Conservation (phyloP, 2,888 invertebrate genomes). For the Hypselothyrea guttata region DNA sequence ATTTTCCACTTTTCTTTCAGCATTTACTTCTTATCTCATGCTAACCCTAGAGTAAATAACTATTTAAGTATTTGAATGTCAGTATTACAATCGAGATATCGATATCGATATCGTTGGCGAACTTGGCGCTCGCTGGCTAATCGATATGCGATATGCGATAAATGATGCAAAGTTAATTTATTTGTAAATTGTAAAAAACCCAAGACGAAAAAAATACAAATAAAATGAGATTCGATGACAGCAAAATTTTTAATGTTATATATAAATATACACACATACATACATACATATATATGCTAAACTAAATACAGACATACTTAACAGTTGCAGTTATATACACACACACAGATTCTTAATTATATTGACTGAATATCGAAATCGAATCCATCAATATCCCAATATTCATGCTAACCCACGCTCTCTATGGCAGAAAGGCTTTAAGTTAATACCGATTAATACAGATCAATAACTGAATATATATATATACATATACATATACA, state of each 20-base stretch:
- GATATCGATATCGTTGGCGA: conserved; percentile 6
- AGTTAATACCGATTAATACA: conserved; percentile 22
- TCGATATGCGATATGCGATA: conserved; percentile 44
- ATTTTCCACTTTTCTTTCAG: conserved; percentile 65
- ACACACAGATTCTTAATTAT: conserved; percentile 21
- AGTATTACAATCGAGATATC: conserved; percentile 51
- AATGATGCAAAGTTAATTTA: conserved; percentile 45
- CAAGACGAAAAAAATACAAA: conserved; percentile 12
- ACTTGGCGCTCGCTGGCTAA: conserved; percentile 28
- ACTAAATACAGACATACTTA: neutral
- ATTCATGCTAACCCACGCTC: conserved; percentile 6
- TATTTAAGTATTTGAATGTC: conserved; percentile 62
- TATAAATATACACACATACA: conserved; percentile 13
- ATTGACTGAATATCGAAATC: conserved; percentile 58
- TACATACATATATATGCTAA: conserved; percentile 15
- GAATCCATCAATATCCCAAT: conserved; percentile 20
- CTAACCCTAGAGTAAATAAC: conserved; percentile 33
- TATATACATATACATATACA: conserved; percentile 20
- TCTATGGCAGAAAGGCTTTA: conserved; percentile 29
- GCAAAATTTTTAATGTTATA: conserved; percentile 57
- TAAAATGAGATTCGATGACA: conserved; percentile 28
- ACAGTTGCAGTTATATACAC: conserved; percentile 20
- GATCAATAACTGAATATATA: conserved; percentile 35
- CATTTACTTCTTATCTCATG: conserved; percentile 45
- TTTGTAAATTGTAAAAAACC: conserved; percentile 72